Conservation (phyloP, 2,888 invertebrate species). For the Bugula neritina region DNA sequence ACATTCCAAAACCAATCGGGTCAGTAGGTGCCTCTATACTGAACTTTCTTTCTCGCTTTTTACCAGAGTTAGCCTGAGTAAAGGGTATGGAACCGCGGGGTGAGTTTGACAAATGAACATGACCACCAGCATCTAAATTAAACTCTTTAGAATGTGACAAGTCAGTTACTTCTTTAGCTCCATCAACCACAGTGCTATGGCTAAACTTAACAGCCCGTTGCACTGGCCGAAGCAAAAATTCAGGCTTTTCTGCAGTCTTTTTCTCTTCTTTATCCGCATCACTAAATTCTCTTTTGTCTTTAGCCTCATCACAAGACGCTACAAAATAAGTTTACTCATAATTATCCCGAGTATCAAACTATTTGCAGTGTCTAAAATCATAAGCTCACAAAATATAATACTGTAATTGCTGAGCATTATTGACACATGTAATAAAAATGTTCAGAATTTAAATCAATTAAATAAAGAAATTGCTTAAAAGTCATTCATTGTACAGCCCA, state of each 20-base stretch:
- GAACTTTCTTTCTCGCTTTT: neutral
- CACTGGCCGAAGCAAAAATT: neutral
- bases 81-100: neutral
- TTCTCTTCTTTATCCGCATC: neutral
- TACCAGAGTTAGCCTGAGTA: neutral
- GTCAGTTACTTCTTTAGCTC: neutral
- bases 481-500: too few species aligned
- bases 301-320: too few species aligned
- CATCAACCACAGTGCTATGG: neutral
- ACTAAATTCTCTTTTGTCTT: too few species aligned
- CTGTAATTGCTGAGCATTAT: too few species aligned
- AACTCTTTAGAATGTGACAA: neutral
- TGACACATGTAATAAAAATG: too few species aligned
- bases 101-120: neutral
- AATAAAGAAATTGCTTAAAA: too few species aligned
- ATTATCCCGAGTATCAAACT: too few species aligned
- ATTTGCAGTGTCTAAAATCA: too few species aligned
- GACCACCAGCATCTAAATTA: neutral
- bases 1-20: conserved; percentile 26
- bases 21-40: conserved; percentile 12
- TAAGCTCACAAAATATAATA: too few species aligned
- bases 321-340: too few species aligned
- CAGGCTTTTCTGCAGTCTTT: neutral
- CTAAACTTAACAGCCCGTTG: conserved; percentile 12
- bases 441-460: too few species aligned